phyloP scores from a whole-genome alignment of 2,113 vertebrate genomes.

The Mesocricetus auratus region DNA sequence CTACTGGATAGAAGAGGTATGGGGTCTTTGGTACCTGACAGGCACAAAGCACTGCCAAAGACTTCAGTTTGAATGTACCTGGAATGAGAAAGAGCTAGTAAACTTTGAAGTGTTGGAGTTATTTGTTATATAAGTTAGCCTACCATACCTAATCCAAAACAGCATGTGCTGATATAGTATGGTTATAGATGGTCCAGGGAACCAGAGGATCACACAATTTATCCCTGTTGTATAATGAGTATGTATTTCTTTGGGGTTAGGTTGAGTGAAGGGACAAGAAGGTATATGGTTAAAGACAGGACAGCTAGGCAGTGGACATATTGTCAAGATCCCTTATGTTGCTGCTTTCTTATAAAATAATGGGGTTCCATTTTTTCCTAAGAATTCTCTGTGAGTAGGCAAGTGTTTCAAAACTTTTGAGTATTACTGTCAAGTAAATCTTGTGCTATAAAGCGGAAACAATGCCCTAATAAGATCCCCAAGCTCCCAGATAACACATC shows the following conservation, averaged over 20 bases:
- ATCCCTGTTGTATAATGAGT: background rate
- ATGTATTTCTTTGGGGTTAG: background rate
- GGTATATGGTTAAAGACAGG: background rate
- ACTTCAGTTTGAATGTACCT: background rate
- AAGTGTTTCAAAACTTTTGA: constrained; percentile 29
- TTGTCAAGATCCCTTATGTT: background rate
- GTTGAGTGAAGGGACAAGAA: background rate
- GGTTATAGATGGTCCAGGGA: background rate
- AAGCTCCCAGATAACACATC: background rate
- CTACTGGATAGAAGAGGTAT: background rate
- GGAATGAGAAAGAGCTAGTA: constrained; percentile 19
- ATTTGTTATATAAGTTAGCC: background rate
- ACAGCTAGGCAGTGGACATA: background rate
- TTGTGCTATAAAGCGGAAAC: background rate
- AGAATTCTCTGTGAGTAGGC: background rate
- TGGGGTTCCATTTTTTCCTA: background rate
- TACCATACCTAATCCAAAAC: background rate
- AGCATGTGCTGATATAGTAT: background rate
- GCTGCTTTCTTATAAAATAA: background rate
- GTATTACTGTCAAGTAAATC: constrained; percentile 21
- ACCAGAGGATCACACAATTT: background rate
- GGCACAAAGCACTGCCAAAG: background rate
- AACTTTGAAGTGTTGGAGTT: background rate
- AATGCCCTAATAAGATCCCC: background rate
- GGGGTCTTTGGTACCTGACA: background rate